These are phyloP conservation scores for Deilephila elpenor DNA, from an alignment of 2,888 invertebrate species.

Conservation along the genomic window DNA sequence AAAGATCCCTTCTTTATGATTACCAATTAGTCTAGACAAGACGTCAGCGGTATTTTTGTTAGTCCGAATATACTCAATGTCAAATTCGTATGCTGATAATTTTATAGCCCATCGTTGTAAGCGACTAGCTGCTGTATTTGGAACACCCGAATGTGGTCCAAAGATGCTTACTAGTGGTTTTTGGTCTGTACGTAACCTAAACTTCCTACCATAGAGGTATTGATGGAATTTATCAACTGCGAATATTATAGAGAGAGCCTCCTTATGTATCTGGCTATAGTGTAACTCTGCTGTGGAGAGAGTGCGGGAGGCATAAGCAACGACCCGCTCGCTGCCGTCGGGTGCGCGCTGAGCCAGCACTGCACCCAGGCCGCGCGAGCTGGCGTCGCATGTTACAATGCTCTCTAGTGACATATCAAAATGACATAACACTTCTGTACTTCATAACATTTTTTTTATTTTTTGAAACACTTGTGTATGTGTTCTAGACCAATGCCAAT, in stretches of 20 bases:
- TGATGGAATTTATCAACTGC: constrained; percentile 38
- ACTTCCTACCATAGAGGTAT: constrained; percentile 38
- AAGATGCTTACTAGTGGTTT: constrained; percentile 22
- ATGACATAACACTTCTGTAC: constrained; percentile 4
- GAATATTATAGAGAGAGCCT: neutral
- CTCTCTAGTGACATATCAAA: neutral
- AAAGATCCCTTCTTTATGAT: neutral
- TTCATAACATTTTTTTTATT: constrained; percentile 3
- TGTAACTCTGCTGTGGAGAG: constrained; percentile 40
- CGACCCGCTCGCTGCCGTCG: neutral
- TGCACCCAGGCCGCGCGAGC: neutral
- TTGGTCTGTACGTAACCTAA: constrained; percentile 30
- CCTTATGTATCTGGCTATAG: constrained; percentile 36
- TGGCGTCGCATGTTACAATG: constrained; percentile 4
- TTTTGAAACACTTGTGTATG: constrained; percentile 24
- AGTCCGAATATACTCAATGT: neutral
- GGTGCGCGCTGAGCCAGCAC: constrained; percentile 4
- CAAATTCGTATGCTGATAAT: constrained; percentile 53
- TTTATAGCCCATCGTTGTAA: constrained; percentile 43
- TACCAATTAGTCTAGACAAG: neutral
- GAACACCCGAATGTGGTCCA: constrained; percentile 1
- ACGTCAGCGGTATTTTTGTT: constrained; percentile 14
- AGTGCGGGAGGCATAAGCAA: constrained; percentile 33
- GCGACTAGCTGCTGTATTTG: constrained; percentile 19
- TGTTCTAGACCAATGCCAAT: neutral